A percentile compares a stretch with the other conserved stretches of the same genome.
Conservation (phyloP, 2,888 invertebrate species). For the Geophilus truncorum region DNA sequence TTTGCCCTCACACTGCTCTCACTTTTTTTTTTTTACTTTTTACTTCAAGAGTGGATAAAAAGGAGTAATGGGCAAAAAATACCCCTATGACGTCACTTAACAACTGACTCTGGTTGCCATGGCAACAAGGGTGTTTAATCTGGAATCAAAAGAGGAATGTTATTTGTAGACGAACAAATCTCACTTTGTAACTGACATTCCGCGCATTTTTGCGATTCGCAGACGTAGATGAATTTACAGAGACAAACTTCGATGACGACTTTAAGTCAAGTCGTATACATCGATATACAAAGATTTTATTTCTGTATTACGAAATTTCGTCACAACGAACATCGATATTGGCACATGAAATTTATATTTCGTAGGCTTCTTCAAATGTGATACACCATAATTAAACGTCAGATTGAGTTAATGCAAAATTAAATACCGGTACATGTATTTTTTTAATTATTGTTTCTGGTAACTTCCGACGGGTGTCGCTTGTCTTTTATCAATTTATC, state of each 20-base stretch:
- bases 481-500: neutral
- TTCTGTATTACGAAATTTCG: no score
- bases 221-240: neutral
- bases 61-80: neutral
- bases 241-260: no score
- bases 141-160: neutral
- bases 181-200: neutral
- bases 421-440: no score
- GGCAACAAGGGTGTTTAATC: neutral
- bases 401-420: no score
- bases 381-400: no score
- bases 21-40: neutral
- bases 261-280: no score
- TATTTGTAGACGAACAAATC: neutral
- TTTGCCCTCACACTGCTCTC: neutral
- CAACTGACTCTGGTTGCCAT: neutral
- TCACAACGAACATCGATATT: no score
- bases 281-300: no score
- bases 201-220: neutral
- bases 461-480: neutral
- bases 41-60: no score
- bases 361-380: no score
- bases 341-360: no score
- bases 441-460: neutral
- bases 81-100: neutral